A percentile compares a stretch with the other conserved stretches of the same genome.
These are phyloP conservation scores for Zeugodacus cucurbitae DNA, from an alignment of 1,140 invertebrate species.

Conservation along the genomic window DNA sequence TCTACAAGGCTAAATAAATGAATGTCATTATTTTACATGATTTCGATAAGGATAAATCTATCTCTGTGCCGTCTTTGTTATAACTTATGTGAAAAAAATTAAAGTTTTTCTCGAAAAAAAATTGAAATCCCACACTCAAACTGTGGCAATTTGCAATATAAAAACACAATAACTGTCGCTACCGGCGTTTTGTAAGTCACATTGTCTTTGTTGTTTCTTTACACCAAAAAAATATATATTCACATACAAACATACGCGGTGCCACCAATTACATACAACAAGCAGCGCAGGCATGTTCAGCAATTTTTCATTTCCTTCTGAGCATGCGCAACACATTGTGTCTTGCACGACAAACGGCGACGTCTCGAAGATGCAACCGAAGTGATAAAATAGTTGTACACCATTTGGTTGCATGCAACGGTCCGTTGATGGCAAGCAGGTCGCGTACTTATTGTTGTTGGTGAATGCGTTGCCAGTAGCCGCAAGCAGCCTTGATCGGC, in stretches of 20 bases:
- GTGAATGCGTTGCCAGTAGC: conserved; percentile 9
- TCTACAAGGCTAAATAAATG: no score
- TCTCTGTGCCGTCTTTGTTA: no score
- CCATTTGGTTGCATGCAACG: conserved; percentile 17
- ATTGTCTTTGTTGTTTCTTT: neutral
- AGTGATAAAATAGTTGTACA: conserved; percentile 42
- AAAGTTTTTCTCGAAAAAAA: neutral
- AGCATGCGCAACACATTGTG: conserved; percentile 1
- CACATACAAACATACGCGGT: neutral
- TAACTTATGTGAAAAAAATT: no score
- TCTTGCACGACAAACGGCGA: neutral
- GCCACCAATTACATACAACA: conserved; percentile 13
- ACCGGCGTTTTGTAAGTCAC: neutral
- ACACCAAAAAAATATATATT: neutral
- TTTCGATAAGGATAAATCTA: no score
- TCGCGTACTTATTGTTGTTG: neutral
- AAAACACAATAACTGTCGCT: neutral
- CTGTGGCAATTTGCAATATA: neutral
- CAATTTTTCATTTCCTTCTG: conserved; percentile 41
- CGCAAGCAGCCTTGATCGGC: conserved; percentile 15
- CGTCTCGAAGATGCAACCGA: conserved; percentile 28
- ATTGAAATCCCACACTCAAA: neutral
- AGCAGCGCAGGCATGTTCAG: conserved; percentile 35
- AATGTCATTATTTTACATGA: no score
- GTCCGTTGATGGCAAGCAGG: neutral